A percentile compares a stretch with the other conserved stretches of the same genome.
phyloP scores from a whole-genome alignment of 2,888 invertebrate genomes.

The Patella ulyssiponensis region DNA sequence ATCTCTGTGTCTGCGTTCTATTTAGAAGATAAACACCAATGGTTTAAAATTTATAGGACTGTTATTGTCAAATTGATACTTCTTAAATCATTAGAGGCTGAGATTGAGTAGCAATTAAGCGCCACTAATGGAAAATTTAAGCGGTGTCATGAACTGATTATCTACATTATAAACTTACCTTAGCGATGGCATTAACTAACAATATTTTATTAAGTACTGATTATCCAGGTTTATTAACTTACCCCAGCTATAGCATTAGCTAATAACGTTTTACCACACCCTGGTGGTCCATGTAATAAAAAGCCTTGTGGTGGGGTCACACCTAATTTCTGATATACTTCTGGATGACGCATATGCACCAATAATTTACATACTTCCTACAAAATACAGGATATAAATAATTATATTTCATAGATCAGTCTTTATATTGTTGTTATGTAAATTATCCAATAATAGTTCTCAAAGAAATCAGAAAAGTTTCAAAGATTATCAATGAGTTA shows the following conservation, averaged over 20 bases:
- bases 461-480: neutral
- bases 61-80: no score
- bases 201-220: neutral
- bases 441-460: neutral
- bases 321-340: slow-evolving; percentile 88
- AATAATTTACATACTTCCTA: slow-evolving; percentile 82
- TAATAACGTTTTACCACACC: slow-evolving; percentile 83
- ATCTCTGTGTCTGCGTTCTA: no score
- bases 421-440: neutral
- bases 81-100: no score
- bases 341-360: slow-evolving; percentile 90
- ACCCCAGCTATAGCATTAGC: slow-evolving; percentile 74
- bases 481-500: neutral
- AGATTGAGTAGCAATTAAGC: no score
- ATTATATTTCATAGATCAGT: neutral
- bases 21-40: no score
- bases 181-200: neutral
- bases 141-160: no score
- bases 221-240: slow-evolving; percentile 32
- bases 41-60: no score
- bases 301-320: slow-evolving; percentile 91
- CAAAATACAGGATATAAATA: slow-evolving; percentile 20
- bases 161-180: no score
- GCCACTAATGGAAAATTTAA: no score
- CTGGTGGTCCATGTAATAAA: slow-evolving; percentile 94